A percentile compares a stretch with the other conserved stretches of the same genome.
phyloP scores from a whole-genome alignment of 2,113 vertebrate species.

The Mugil cephalus region DNA sequence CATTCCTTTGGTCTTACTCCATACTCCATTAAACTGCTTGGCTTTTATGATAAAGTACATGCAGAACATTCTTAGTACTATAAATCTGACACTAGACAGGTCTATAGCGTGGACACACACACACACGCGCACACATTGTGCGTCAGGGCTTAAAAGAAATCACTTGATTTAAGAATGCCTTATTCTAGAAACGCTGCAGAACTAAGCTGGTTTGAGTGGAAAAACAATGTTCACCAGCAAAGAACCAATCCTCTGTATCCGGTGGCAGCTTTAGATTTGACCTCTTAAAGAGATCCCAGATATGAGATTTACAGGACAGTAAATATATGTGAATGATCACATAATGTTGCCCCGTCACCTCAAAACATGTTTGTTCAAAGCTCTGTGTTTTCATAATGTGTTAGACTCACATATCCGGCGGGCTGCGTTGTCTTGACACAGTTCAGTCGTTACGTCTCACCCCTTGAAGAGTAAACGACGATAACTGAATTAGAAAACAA shows the following conservation, averaged over 20 bases:
- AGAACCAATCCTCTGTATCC: slow-evolving; percentile 17
- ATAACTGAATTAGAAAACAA: no score
- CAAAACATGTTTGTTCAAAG: slow-evolving; percentile 50
- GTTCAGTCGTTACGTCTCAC: no score
- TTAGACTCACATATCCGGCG: background rate
- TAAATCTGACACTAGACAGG: slow-evolving; percentile 7
- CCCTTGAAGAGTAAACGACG: no score
- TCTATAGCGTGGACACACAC: background rate
- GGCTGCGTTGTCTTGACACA: background rate
- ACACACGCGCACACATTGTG: background rate
- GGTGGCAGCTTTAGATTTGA: slow-evolving; percentile 29
- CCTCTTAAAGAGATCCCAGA: slow-evolving; percentile 48
- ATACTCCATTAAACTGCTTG: background rate
- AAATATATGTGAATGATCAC: slow-evolving; percentile 18
- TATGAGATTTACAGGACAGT: slow-evolving; percentile 15
- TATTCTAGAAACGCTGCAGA: slow-evolving; percentile 14
- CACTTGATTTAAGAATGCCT: slow-evolving; percentile 2
- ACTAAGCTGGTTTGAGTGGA: slow-evolving; percentile 50
- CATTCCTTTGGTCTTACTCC: slow-evolving; percentile 46
- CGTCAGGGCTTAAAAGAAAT: slow-evolving; percentile 12
- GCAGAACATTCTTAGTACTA: background rate
- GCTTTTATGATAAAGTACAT: background rate
- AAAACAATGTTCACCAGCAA: slow-evolving; percentile 31
- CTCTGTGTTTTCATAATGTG: slow-evolving; percentile 11
- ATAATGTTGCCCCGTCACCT: background rate